Evolutionary conservation across 2,797 vertebrate genomes (phyloP), one percentile per base, ranked within the genome.

Genomic region (Kryptopterus vitreolus): DNA sequence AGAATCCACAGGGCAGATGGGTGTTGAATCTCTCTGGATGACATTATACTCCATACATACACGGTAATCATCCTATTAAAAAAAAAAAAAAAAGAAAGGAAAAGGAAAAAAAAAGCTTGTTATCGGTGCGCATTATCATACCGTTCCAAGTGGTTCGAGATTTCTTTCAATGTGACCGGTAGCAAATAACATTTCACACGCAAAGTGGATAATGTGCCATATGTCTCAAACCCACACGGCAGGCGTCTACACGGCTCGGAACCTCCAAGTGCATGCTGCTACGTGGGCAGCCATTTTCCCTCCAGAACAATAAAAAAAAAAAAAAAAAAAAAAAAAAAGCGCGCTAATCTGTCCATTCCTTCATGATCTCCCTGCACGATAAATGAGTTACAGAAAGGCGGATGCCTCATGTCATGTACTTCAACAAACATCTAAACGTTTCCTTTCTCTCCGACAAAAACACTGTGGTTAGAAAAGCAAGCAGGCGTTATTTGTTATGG

Each of bases 1-100:
- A 0, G 96, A 92, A 85, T 99, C 96, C 73, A 99, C 98, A 3
- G 98, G 98, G 87, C 98, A 99, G 89, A 99, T 88, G 0, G 97
- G 97, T 59, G 90, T 80, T 33, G 97, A 96, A 89, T 99, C 98
- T 86, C 94, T 97, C 93, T 93, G 95, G 92, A 99, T 98, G 86
- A 99, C 94, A 59, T 91, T 94, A 87, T 95, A 97, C 83, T 99
- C 96, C 87, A 94, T 94, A 87, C 98, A 99, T 80, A 99, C 95
- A 59, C 98, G 93, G 89, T 94, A 94, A 91, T 99, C 98, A 87
- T 99, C 98, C 98, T 99, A 82, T 15, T n/a, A n/a, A n/a, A 74
- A 66, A 10, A 81, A 48, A 85, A 79, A 86, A 24, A 58, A 11
- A 46, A 18, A 35, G 0, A 69, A 16, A 18, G 24, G 46, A n/a